Evolutionary conservation across 2,888 invertebrate genomes (phyloP).

Genomic region (Pseudococcus jackbeardsleyi): DNA sequence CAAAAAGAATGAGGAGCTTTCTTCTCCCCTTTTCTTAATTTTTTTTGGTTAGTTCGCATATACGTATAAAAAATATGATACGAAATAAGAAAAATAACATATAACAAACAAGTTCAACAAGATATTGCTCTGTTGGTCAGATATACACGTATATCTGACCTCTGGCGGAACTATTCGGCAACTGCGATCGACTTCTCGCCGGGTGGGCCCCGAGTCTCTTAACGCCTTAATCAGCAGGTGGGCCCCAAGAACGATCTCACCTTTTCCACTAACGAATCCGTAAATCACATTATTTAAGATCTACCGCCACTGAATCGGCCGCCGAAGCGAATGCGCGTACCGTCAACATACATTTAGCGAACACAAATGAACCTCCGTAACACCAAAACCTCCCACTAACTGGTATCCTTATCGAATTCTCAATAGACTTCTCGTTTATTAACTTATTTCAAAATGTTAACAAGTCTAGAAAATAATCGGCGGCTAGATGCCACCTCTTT

Average conservation of each 20-base stretch:
- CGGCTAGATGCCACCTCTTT: neutral
- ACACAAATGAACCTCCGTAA: conserved; percentile 36
- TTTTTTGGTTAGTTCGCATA: conserved; percentile 36
- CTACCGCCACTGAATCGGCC: conserved; percentile 61
- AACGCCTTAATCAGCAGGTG: conserved; percentile 64
- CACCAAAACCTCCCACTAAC: conserved; percentile 45
- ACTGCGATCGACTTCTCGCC: conserved; percentile 62
- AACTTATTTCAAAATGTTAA: conserved; percentile 51
- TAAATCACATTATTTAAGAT: conserved; percentile 62
- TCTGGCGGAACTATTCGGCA: conserved; percentile 58
- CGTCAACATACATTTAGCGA: conserved; percentile 63
- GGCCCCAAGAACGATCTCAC: conserved; percentile 59
- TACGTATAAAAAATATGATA: neutral
- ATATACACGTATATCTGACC: conserved; percentile 55
- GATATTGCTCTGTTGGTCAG: conserved; percentile 60
- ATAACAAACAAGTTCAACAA: conserved; percentile 61
- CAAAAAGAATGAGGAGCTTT: neutral
- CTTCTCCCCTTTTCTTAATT: neutral
- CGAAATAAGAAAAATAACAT: neutral
- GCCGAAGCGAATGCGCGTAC: conserved; percentile 49
- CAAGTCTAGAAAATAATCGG: neutral
- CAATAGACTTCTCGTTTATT: conserved; percentile 32
- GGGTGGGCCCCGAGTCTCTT: conserved; percentile 62
- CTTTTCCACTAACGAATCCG: conserved; percentile 60
- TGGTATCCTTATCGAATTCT: neutral